Evolutionary conservation across 2,888 invertebrate genomes (phyloP), one percentile per base, ranked within the genome.

Genomic region (Drosophila formosana): DNA sequence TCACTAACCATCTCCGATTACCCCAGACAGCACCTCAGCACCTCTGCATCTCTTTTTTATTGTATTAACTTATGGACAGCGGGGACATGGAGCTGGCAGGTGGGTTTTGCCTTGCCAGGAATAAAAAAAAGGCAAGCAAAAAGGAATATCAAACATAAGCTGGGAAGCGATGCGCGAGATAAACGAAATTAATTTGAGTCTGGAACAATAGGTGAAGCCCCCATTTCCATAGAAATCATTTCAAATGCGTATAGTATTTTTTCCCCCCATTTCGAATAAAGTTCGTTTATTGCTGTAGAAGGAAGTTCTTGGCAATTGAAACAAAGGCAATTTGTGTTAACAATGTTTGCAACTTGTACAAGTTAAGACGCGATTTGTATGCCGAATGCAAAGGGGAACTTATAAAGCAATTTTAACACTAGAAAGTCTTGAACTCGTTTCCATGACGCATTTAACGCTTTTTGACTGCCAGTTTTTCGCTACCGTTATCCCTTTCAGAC

Each of bases 1-100:
- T 83, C 83, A 79, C 60, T 72, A 76, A 69, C 85, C 76, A 65
- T 69, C 79, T 83, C 83, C 37, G 47, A 45, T 83, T 87, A 66
- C 83, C 9, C 63, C 88, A 83, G 82, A 87, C 79, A 75, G 65
- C 56, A 46, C 46, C 56, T 63, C 85, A 76, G 67, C 71, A 79
- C 75, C 67, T 74, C 60, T 32, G 30, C 39, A 43, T 55, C 51
- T 66, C 64, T 43, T 41, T 41, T n/a, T 37, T 9, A 4, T 34
- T 11, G 28, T 4, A 11, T 9, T 45, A 37, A 4, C 39, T 49
- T 28, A 57, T 34, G 13, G 57, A 46, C 57, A 49, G 52, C 39
- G 26, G 23, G 47, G 11, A 4, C 6, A 26, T 8, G 11, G n/a
- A 43, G 72, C 28, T 41, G 65, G 53, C 72, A 74, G 57, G 53